Percentiles rank a stretch among this genome's conserved stretches.
Conservation (phyloP, 2,888 invertebrate genomes). For the Venusia cambrica region DNA sequence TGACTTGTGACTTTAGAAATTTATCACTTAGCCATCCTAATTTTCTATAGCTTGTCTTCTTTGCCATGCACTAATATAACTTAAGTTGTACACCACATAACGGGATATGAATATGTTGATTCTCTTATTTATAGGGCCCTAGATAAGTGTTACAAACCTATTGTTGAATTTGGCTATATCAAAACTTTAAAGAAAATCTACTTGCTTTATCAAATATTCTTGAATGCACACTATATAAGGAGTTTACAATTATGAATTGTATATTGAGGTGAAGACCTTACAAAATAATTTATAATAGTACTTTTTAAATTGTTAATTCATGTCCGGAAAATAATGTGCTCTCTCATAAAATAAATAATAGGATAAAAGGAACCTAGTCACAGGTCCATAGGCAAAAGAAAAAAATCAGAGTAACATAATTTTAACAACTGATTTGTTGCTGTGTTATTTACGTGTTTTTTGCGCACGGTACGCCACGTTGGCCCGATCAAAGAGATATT, state of each 20-base stretch:
- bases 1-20: conserved; percentile 69
- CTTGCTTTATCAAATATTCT: conserved; percentile 50
- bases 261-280: conserved; percentile 50
- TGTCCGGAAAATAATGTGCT: conserved; percentile 56
- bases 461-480: conserved; percentile 2
- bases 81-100: conserved; percentile 47
- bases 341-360: conserved; percentile 57
- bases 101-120: conserved; percentile 41
- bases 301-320: conserved; percentile 65
- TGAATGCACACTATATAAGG: conserved; percentile 48
- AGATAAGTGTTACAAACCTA: conserved; percentile 55
- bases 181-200: conserved; percentile 42
- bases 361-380: conserved; percentile 66
- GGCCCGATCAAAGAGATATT: conserved; percentile 13
- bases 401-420: too few species aligned
- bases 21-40: conserved; percentile 43
- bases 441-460: background rate
- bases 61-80: conserved; percentile 36
- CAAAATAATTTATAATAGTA: conserved; percentile 60
- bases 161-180: conserved; percentile 50
- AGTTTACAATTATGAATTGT: conserved; percentile 32
- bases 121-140: conserved; percentile 44
- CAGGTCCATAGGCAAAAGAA: conserved; percentile 56
- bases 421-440: too few species aligned
- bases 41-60: conserved; percentile 45